Base-by-base conservation (phyloP, 1,140 invertebrate species). In the Drosophila novamexicana region DNA sequence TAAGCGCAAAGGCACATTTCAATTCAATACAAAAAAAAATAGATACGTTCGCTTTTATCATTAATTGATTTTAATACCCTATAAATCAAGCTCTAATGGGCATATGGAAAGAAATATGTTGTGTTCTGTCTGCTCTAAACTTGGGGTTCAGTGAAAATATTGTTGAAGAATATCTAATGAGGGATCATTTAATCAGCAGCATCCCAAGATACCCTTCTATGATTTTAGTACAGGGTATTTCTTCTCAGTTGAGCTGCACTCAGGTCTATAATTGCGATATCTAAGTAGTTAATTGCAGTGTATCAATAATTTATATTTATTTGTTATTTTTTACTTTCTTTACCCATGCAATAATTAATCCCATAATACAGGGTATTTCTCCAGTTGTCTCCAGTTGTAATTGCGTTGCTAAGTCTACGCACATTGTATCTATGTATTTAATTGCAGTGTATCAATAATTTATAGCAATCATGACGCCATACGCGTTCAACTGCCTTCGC, bases 21-120 rank as follows among this genome's bases (percentile, higher is more conserved):
- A 64, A 47, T 76, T 67, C 62, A 73, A 76, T 72, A 65, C 64
- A 75, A 77, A 63, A 59, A 45, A 65, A 68, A 75, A 77, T 45
- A 68, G 53, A 50, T 39, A 67, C 45, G 36, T 77, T 57, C 53
- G 70, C 59, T 64, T 71, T 81, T 72, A 74, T 69, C 70, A 65
- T 77, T 86, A 86, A 86, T 86, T 88, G 79, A 67, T 86, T 82
- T 73, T 62, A 62, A 82, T 82, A 63, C 77, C 63, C 69, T 75
- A 45, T 37, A 22, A 50, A 37, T 49, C 34, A 4, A 29, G 22
- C 22, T 29, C 22, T 29, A 57, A 10, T 64, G 37, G 16, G 32
- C 12, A 14, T 37, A 7, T 49, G 8, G 10, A 10, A 29, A 5
- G 22, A 29, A 29, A 29, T 29, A 29, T 29, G 0, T 29, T 29